Evolutionary conservation across 2,888 invertebrate genomes (phyloP).

Genomic region (Cheilosia soror): DNA sequence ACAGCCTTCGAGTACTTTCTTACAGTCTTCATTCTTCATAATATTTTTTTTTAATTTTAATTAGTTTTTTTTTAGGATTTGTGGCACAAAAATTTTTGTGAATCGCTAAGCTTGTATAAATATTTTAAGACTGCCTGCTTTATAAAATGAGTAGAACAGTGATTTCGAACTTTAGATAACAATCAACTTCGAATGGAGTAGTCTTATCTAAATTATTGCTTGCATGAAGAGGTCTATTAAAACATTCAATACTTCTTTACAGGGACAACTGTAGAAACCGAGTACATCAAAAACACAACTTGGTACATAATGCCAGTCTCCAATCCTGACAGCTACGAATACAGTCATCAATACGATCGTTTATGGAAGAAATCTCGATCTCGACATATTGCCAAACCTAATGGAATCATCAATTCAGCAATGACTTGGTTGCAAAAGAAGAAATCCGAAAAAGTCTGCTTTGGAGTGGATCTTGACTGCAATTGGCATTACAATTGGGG

Average conservation of each 20-base stretch:
- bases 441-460: conserved; percentile 84
- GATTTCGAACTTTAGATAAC: neutral
- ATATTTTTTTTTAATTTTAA: neutral
- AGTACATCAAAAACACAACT: conserved; percentile 81
- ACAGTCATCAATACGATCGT: conserved; percentile 89
- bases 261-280: conserved; percentile 79
- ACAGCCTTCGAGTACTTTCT: neutral
- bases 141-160: neutral
- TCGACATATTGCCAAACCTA: conserved; percentile 82
- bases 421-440: conserved; percentile 82
- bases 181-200: too few species aligned
- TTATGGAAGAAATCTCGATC: conserved; percentile 92
- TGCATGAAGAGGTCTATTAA: too few species aligned
- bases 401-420: conserved; percentile 81
- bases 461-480: conserved; percentile 91
- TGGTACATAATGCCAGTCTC: conserved; percentile 91
- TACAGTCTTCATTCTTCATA: neutral
- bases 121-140: neutral
- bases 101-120: neutral
- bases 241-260: neutral
- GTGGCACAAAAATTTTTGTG: neutral
- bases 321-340: conserved; percentile 92
- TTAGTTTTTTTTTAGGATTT: neutral
- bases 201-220: too few species aligned
- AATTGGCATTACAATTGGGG: conserved; percentile 92